A percentile compares a stretch with the other conserved stretches of the same genome.
phyloP scores from a whole-genome alignment of 2,888 invertebrate genomes.

The Syrphus vitripennis region DNA sequence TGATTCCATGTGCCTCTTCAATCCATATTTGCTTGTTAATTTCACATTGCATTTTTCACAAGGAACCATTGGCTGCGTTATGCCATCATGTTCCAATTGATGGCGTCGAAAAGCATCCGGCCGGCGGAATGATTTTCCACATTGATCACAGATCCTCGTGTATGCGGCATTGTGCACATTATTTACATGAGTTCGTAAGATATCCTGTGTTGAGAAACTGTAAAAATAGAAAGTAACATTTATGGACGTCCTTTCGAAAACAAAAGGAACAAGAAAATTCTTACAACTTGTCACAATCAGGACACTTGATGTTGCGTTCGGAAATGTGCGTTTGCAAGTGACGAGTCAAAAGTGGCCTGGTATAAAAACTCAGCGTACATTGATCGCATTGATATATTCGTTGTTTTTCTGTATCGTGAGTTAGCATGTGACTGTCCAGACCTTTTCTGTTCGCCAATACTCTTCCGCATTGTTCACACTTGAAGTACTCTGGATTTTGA shows the following conservation, averaged over 20 bases:
- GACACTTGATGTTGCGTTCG: conserved; percentile 76
- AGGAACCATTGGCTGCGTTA: conserved; percentile 74
- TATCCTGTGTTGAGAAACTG: conserved; percentile 76
- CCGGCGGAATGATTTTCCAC: conserved; percentile 77
- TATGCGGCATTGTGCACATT: conserved; percentile 77
- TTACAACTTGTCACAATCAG: conserved; percentile 77
- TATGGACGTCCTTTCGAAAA: neutral
- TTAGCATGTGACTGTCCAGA: conserved; percentile 75
- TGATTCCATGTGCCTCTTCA: conserved; percentile 78
- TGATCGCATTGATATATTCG: conserved; percentile 76
- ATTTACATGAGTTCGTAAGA: conserved; percentile 76
- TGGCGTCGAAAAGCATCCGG: conserved; percentile 76
- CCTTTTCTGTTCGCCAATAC: conserved; percentile 75
- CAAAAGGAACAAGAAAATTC: neutral
- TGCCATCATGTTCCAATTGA: conserved; percentile 77
- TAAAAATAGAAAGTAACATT: conserved; percentile 1
- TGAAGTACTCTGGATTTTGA: conserved; percentile 78
- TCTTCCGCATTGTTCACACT: conserved; percentile 76
- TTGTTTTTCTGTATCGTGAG: conserved; percentile 75
- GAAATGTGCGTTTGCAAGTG: conserved; percentile 78
- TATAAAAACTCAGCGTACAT: conserved; percentile 77
- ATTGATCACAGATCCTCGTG: conserved; percentile 78
- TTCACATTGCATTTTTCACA: conserved; percentile 77
- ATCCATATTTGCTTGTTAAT: conserved; percentile 76
- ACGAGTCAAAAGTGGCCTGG: conserved; percentile 75